phyloP scores from a whole-genome alignment of 2,797 vertebrate genomes.

The Denticeps clupeoides region DNA sequence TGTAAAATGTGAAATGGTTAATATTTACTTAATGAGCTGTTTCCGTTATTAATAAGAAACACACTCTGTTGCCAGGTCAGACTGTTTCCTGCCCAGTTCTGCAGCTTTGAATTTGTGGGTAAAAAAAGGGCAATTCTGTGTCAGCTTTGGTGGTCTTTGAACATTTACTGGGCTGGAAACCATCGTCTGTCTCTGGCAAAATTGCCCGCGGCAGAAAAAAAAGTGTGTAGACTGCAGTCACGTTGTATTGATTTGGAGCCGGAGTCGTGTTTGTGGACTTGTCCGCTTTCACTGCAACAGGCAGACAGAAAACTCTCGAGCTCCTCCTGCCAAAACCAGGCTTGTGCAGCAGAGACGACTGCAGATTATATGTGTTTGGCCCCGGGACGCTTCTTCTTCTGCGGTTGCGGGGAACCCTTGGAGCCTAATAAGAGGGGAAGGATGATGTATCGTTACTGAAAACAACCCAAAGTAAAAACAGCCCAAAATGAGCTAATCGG shows the following conservation, averaged over 20 bases:
- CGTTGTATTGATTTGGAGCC: slow-evolving; percentile 68
- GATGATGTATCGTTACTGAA: neutral
- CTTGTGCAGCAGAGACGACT: slow-evolving; percentile 45
- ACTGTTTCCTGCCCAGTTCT: too few relatives aligned
- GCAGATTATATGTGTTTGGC: slow-evolving; percentile 57
- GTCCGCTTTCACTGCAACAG: slow-evolving; percentile 41
- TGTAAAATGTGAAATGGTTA: slow-evolving; percentile 16
- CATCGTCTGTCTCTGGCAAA: too few relatives aligned
- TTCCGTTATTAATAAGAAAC: too few relatives aligned
- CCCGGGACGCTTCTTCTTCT: slow-evolving; percentile 45
- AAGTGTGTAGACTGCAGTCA: slow-evolving; percentile 26
- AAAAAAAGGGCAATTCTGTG: too few relatives aligned
- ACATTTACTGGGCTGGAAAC: too few relatives aligned
- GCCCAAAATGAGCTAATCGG: neutral
- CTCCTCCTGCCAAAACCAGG: slow-evolving; percentile 56
- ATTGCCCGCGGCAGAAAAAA: too few relatives aligned
- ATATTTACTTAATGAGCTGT: neutral
- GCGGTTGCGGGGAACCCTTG: slow-evolving; percentile 23
- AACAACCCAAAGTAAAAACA: neutral
- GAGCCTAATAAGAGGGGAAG: slow-evolving; percentile 34
- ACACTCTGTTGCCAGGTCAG: too few relatives aligned
- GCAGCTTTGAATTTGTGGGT: too few relatives aligned
- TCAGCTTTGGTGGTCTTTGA: too few relatives aligned
- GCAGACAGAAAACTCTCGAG: slow-evolving; percentile 64
- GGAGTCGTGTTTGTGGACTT: slow-evolving; percentile 45